A percentile compares a stretch with the other conserved stretches of the same genome.
These are phyloP conservation scores for Buathra laborator DNA, from an alignment of 2,888 invertebrate genomes.

Conservation along the genomic window DNA sequence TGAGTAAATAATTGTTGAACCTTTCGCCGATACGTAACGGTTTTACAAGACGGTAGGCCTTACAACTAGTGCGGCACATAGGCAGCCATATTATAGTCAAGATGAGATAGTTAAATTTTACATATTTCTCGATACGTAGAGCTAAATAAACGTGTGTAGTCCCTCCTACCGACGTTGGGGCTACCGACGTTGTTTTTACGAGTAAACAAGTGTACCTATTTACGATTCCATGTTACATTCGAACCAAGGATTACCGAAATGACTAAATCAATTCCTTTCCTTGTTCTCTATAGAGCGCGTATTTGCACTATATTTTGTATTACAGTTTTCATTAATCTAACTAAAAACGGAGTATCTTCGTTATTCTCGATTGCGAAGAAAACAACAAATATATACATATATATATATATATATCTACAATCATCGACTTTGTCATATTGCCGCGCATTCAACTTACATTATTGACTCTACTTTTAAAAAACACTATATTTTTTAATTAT, in stretches of 20 bases:
- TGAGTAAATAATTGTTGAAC: neutral
- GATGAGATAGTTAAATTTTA: constrained; percentile 64
- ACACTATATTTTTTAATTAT: constrained; percentile 84
- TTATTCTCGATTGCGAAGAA: constrained; percentile 55
- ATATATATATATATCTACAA: constrained; percentile 55
- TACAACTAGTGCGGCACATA: constrained; percentile 66
- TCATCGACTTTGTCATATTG: constrained; percentile 78
- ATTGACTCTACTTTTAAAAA: constrained; percentile 82
- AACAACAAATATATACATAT: constrained; percentile 7
- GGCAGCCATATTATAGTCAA: constrained; percentile 73
- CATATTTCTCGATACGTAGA: constrained; percentile 67
- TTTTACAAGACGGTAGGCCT: constrained; percentile 70
- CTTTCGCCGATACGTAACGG: constrained; percentile 51
- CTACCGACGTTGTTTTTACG: constrained; percentile 69
- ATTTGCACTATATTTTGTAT: constrained; percentile 84
- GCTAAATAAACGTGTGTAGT: constrained; percentile 51
- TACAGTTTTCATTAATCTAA: constrained; percentile 79
- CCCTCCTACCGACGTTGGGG: constrained; percentile 60
- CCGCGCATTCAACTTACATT: constrained; percentile 78
- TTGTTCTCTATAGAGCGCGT: constrained; percentile 81
- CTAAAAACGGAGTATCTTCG: constrained; percentile 69
- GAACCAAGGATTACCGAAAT: constrained; percentile 60
- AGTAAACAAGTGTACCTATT: constrained; percentile 68
- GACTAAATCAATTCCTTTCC: constrained; percentile 74
- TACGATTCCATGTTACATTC: constrained; percentile 60